Conservation (phyloP, 2,113 vertebrate genomes). For the Muscicapa adusta region DNA sequence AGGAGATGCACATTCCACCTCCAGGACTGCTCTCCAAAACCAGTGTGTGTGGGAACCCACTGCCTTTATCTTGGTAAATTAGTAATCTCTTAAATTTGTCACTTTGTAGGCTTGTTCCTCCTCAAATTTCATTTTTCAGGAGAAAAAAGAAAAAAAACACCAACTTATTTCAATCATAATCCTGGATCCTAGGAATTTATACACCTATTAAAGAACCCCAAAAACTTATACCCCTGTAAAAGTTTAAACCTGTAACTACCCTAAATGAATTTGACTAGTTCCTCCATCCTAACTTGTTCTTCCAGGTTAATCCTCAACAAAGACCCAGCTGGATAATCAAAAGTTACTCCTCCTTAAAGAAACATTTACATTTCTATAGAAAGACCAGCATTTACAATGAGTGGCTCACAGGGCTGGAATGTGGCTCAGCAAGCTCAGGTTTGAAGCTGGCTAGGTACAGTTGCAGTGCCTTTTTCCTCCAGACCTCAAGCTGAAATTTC, state of each 20-base stretch:
- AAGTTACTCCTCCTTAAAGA: conserved; percentile 16
- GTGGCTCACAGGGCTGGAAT: conserved; percentile 23
- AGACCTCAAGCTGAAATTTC: background rate
- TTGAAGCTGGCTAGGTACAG: background rate
- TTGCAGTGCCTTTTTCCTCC: background rate
- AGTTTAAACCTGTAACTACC: background rate
- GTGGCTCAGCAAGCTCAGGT: background rate
- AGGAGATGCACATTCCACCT: background rate
- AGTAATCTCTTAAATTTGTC: background rate
- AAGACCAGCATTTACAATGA: background rate
- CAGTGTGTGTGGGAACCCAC: background rate
- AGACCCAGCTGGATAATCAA: background rate
- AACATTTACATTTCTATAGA: conserved; percentile 13
- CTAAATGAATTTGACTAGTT: background rate
- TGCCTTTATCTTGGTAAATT: background rate
- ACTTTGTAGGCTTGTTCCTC: background rate
- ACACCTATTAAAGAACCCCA: background rate
- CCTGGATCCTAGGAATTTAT: background rate
- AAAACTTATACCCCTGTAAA: background rate
- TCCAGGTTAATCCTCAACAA: background rate
- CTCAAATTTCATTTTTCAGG: background rate
- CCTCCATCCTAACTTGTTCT: conserved; percentile 25
- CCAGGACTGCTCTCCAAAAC: background rate
- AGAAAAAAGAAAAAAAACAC: background rate
- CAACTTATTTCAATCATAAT: background rate